Percentiles rank a stretch among this genome's conserved stretches.
These are phyloP conservation scores for Neodiprion fabricii DNA, from an alignment of 1,140 invertebrate species.

Conservation along the genomic window DNA sequence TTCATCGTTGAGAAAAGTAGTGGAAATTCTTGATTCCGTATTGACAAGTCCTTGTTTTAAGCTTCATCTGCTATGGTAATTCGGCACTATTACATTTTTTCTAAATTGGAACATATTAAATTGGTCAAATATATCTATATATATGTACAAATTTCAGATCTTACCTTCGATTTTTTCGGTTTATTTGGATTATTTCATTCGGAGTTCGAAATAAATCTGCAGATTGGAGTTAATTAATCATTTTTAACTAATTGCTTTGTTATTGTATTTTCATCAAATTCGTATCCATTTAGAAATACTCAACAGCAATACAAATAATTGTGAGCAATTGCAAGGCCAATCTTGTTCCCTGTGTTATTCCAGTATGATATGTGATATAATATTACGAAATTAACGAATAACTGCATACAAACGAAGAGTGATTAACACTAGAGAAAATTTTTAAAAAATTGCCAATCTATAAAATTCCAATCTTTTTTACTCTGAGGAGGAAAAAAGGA, in stretches of 20 bases:
- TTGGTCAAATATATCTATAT: too few species aligned
- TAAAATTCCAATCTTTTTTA: not conserved
- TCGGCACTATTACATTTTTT: too few species aligned
- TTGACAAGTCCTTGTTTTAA: not conserved
- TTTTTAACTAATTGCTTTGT: not conserved
- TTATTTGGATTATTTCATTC: not conserved
- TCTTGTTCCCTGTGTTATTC: slow-evolving; percentile 2
- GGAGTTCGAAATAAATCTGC: not conserved
- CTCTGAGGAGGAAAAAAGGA: not conserved
- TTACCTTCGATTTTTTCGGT: not conserved
- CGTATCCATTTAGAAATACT: too few species aligned
- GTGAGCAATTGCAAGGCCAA: not conserved
- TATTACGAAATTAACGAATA: slow-evolving; percentile 1
- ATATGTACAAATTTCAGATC: not conserved
- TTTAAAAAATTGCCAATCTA: not conserved
- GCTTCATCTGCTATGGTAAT: too few species aligned
- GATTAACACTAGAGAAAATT: not conserved
- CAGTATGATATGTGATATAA: not conserved
- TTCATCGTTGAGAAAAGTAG: not conserved
- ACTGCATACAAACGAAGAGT: not conserved
- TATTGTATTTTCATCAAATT: not conserved
- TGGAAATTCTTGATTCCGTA: not conserved
- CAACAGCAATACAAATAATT: not conserved
- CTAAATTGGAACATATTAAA: too few species aligned
- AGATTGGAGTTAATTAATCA: not conserved